Evolutionary conservation across 2,888 invertebrate genomes (phyloP), one percentile per base, ranked within the genome.

Genomic region (Leucoptera coffeella): DNA sequence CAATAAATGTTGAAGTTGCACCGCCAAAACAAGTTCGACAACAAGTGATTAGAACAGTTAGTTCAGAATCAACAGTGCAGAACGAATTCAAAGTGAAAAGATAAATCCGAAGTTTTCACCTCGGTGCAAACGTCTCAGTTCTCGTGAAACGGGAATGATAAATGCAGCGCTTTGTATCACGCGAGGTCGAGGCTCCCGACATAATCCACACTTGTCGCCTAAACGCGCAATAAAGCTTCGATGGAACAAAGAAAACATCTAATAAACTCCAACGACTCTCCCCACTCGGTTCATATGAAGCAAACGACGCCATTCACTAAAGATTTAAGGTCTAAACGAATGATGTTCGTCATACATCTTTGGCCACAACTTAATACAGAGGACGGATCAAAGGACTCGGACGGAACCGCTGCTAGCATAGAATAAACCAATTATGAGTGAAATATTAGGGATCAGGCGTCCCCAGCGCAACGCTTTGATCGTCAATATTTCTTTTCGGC

Each of bases 351-450:
- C 55, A 65, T 65, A 64, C 58, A 51, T 67, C 65, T 62, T 51
- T 35, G 38, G 50, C 47, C 49, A 54, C 58, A 58, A 54, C 53
- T 54, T 65, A 65, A 67, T 69, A 64, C 62, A 65, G 47, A 55
- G 53, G 46, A 40, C 53, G 62, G 67, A 69, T 69, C 69, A 69
- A 69, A 69, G 59, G 52, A 45, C 41, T 47, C 17, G 61, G 50
- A 62, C 61, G 65, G 64, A 56, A 59, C 52, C 52, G 48, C 54
- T 50, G 49, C 45, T 38, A 64, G 67, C 67, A 65, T 65, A 65
- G 69, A 61, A 64, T 69, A 69, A 67, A 67, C 69, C 69, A 69
- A 69, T 69, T 69, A 69, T 65, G 64, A 65, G 62, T 61, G 67
- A 69, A 69, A 69, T 69, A 67, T 69, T 69, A 65, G 65, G 67